Evolutionary conservation across 2,113 vertebrate species (phyloP).

Genomic region (Athene noctua): DNA sequence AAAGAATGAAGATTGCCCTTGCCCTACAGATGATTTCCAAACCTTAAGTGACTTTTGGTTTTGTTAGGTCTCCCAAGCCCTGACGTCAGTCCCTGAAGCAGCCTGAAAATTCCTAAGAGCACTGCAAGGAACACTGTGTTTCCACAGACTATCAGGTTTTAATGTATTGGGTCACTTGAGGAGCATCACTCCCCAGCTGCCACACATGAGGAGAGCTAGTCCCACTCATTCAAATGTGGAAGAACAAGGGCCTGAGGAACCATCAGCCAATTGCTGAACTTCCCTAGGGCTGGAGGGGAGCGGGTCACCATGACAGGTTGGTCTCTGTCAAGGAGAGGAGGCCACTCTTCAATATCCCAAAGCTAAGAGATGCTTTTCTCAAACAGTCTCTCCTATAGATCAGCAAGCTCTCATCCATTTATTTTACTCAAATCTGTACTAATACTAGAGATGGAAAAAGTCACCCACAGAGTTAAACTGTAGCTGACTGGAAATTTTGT

Average conservation of each 20-base stretch:
- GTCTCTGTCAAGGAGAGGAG: not conserved
- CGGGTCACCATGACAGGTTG: not conserved
- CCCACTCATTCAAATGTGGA: accelerated
- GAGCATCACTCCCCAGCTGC: not conserved
- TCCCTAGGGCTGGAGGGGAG: not conserved
- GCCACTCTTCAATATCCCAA: not conserved
- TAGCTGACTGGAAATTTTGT: not conserved
- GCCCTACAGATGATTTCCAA: not conserved
- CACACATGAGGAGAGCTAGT: not conserved
- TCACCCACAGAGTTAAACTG: not conserved
- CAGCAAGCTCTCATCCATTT: not conserved
- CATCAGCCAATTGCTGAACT: not conserved
- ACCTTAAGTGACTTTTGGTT: not conserved
- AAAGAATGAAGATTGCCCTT: not conserved
- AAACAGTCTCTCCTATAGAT: not conserved
- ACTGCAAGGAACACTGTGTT: not conserved
- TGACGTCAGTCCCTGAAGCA: not conserved
- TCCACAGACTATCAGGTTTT: not conserved
- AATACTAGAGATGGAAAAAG: not conserved
- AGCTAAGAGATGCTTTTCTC: not conserved
- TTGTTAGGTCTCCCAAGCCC: not conserved
- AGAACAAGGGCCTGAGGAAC: not conserved
- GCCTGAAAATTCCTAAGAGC: not conserved
- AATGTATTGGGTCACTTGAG: not conserved
- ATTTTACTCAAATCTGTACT: not conserved